Conservation (phyloP, 2,797 vertebrate genomes). For the Psittacula echo region DNA sequence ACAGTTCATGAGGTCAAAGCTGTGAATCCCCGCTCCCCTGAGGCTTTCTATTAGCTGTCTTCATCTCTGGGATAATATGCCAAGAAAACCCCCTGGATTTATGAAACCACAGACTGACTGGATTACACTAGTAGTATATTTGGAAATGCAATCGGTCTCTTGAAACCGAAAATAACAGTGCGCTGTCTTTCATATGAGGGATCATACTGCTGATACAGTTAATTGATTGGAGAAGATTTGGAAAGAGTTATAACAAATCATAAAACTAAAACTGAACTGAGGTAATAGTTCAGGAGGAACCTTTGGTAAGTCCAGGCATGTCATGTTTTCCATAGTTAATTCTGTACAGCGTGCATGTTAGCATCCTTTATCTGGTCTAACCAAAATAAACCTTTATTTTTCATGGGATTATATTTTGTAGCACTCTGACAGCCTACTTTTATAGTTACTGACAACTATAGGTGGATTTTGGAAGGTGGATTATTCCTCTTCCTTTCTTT, state of each 20-base stretch:
- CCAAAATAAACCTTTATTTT: neutral
- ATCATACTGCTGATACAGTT: slow-evolving; percentile 53
- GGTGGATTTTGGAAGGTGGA: neutral
- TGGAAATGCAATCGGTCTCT: slow-evolving; percentile 61
- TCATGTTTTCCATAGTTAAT: slow-evolving; percentile 8
- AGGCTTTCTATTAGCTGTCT: slow-evolving; percentile 40
- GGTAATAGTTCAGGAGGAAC: slow-evolving; percentile 47
- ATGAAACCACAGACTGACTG: slow-evolving; percentile 55
- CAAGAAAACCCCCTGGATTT: slow-evolving; percentile 56
- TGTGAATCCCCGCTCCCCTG: slow-evolving; percentile 24
- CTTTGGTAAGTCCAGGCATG: neutral
- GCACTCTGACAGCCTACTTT: neutral
- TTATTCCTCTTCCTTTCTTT: neutral
- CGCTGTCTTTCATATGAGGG: neutral
- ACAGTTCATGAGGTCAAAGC: slow-evolving; percentile 33
- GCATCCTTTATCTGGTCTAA: neutral
- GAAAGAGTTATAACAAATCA: slow-evolving; percentile 46
- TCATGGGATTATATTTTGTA: neutral
- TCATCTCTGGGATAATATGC: slow-evolving; percentile 40
- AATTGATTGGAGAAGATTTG: slow-evolving; percentile 58
- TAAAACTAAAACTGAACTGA: slow-evolving; percentile 55
- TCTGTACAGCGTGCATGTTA: neutral
- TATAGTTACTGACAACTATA: neutral
- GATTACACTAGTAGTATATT: slow-evolving; percentile 53
- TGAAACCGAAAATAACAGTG: slow-evolving; percentile 65